Evolutionary conservation across 2,797 vertebrate genomes (phyloP), one percentile per base, ranked within the genome.

Genomic region (Acanthiza pusilla): DNA sequence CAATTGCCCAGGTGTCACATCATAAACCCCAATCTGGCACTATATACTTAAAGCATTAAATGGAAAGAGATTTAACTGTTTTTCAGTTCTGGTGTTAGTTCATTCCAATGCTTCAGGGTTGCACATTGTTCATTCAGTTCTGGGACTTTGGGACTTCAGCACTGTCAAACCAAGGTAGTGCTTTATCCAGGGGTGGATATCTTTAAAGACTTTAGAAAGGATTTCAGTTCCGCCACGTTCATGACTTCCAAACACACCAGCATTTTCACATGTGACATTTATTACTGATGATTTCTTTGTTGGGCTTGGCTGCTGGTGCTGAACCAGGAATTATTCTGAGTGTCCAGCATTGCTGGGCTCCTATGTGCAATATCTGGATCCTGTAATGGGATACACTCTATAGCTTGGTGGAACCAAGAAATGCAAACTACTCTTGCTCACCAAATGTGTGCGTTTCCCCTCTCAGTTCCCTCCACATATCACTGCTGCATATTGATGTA

Each of bases 291-390:
- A 11, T 40, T 53, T 53, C 6, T 53, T 63, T 78, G 19, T 32
- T 13, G 10, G 10, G 20, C 29, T 76, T 79, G 21, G 14, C 19
- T 73, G 22, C 34, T 75, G 36, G 15, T 62, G 30, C 63, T 79
- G 55, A 53, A 27, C 9, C 5, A 40, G 26, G 15, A 66, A 14
- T 47, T 61, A 1, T 47, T 51, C 4, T 10, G 61, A 9, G 6
- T 38, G 11, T 6, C 7, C 38, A 23, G 34, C 14, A 21, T 1
- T 29, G 38, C 55, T 42, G 36, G 36, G 16, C 12, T 36, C 9
- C 45, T 13, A 0, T 2, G 3, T 43, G 13, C 3, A 40, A 1
- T 42, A 13, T 19, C 23, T 75, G 32, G 7, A 25, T 61, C 8
- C 26, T 23, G 4, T 2, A 9, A 1, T 8, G 29, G 19, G 23